phyloP scores from a whole-genome alignment of 2,797 vertebrate species.

The Syngnathus rostellatus region DNA sequence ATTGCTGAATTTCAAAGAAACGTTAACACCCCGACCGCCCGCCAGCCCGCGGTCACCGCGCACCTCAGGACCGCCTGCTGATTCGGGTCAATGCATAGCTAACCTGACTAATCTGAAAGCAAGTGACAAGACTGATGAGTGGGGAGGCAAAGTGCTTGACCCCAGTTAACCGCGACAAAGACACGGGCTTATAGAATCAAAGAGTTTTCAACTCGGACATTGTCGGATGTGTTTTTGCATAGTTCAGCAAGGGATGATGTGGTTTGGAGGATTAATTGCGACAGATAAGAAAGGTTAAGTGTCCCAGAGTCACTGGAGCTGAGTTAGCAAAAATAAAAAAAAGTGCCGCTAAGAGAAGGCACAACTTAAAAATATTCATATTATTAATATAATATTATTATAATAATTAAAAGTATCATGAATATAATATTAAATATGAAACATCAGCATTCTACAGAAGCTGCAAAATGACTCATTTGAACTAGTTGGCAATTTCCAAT shows the following conservation, averaged over 20 bases:
- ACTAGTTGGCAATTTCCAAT: too few relatives aligned
- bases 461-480: background rate
- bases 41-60: conserved; percentile 11
- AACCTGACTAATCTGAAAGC: conserved; percentile 26
- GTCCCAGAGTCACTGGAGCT: conserved; percentile 7
- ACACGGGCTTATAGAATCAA: conserved; percentile 12
- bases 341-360: conserved; percentile 3
- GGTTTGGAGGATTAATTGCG: conserved; percentile 30
- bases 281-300: conserved; percentile 29
- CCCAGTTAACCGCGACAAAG: conserved; percentile 24
- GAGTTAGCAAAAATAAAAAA: conserved; percentile 25
- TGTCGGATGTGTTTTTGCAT: conserved; percentile 17
- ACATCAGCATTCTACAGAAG: background rate
- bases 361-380: too few relatives aligned
- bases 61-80: conserved; percentile 30
- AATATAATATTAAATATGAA: background rate
- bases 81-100: conserved; percentile 45
- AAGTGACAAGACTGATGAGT: conserved; percentile 43
- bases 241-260: conserved; percentile 18
- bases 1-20: conserved; percentile 30
- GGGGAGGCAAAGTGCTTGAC: conserved; percentile 21
- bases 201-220: conserved; percentile 9
- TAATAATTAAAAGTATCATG: too few relatives aligned
- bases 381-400: too few relatives aligned
- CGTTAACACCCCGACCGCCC: background rate